Conservation (phyloP, 2,797 vertebrate species). For the Botia almorhae region DNA sequence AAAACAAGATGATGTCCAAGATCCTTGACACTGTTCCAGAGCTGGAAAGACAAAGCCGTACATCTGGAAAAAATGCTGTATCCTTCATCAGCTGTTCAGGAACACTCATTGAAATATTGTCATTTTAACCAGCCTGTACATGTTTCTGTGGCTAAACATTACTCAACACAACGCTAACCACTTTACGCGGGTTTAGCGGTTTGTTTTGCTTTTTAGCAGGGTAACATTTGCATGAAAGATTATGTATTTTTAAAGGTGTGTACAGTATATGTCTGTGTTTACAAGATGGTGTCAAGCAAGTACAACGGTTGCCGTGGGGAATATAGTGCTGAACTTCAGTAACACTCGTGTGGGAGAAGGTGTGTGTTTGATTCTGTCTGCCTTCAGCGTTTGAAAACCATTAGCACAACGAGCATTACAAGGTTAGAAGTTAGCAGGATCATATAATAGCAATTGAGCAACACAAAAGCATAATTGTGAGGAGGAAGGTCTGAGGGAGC, state of each 20-base stretch:
- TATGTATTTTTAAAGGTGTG: neutral
- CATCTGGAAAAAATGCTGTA: neutral
- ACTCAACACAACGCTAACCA: neutral
- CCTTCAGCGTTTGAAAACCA: constrained; percentile 7
- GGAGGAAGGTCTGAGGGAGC: neutral
- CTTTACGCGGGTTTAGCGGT: neutral
- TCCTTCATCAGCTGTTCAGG: neutral
- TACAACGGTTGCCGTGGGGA: neutral
- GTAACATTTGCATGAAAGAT: neutral
- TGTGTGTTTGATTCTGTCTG: constrained; percentile 2
- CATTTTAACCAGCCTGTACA: neutral
- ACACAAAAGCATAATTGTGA: constrained; percentile 15
- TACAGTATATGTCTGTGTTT: neutral
- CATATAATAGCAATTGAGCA: constrained; percentile 1
- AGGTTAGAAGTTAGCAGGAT: neutral
- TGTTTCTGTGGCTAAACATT: too few relatives aligned
- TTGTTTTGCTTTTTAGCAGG: neutral
- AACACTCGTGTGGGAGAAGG: constrained; percentile 23
- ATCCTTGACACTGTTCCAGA: neutral
- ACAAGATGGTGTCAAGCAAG: neutral
- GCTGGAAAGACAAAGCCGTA: neutral
- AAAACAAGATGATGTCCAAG: neutral
- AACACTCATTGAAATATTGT: neutral
- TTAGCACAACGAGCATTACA: constrained; percentile 18
- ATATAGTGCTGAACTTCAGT: neutral